These are phyloP conservation scores for Scomber colias DNA, from an alignment of 2,113 vertebrate genomes.

Conservation along the genomic window DNA sequence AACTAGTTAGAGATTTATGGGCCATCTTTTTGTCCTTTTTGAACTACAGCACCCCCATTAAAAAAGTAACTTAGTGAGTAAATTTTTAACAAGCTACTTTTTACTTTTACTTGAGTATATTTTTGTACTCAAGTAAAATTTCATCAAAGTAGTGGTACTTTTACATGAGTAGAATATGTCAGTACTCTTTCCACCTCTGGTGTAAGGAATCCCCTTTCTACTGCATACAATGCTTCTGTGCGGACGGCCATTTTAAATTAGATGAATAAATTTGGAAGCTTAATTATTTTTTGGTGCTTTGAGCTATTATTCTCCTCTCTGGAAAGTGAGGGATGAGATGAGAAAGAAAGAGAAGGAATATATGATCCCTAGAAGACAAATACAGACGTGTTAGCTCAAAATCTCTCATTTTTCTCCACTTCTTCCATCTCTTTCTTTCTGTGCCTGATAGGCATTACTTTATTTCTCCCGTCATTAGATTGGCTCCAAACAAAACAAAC, in stretches of 20 bases:
- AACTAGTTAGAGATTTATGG: too few species aligned
- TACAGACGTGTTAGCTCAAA: slow-evolving; percentile 53
- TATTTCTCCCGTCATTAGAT: slow-evolving; percentile 67
- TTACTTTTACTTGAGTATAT: too few species aligned
- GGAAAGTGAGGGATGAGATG: slow-evolving; percentile 55
- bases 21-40: too few species aligned
- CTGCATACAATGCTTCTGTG: slow-evolving; percentile 50
- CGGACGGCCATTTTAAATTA: slow-evolving; percentile 77
- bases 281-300: slow-evolving; percentile 84
- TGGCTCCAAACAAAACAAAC: slow-evolving; percentile 74
- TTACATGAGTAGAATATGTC: too few species aligned
- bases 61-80: too few species aligned
- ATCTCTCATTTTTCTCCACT: slow-evolving; percentile 34
- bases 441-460: slow-evolving; percentile 63
- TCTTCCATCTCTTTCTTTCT: slow-evolving; percentile 34
- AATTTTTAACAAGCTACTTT: too few species aligned
- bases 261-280: slow-evolving; percentile 81
- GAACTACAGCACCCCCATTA: too few species aligned
- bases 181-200: not conserved
- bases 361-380: slow-evolving; percentile 77
- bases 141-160: too few species aligned
- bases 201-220: slow-evolving; percentile 55
- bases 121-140: too few species aligned
- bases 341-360: slow-evolving; percentile 35
- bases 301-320: slow-evolving; percentile 80